These are phyloP conservation scores for Geophilus truncorum DNA, from an alignment of 2,888 invertebrate species.

Conservation along the genomic window DNA sequence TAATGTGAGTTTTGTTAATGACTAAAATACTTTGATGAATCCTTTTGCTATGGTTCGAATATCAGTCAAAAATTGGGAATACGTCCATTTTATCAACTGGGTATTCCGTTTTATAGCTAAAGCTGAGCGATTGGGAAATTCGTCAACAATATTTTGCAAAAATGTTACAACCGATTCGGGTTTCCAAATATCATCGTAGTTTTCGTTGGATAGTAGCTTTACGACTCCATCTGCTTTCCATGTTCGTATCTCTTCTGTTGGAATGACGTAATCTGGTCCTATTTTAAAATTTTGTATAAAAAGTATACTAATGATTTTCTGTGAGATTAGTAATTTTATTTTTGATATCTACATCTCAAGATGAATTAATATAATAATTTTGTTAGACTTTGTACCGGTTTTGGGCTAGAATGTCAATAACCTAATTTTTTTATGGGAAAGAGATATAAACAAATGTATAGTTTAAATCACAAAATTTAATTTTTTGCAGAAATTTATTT, in stretches of 20 bases:
- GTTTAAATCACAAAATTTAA: too few species aligned
- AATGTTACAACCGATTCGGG: not conserved
- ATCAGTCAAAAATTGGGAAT: not conserved
- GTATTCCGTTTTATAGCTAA: not conserved
- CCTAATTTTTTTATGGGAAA: too few species aligned
- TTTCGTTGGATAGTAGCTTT: not conserved
- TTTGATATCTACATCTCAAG: too few species aligned
- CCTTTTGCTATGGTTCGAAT: not conserved
- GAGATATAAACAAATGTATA: too few species aligned
- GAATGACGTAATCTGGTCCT: not conserved
- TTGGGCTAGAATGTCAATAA: too few species aligned
- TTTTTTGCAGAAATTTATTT: too few species aligned
- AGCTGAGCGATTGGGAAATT: not conserved
- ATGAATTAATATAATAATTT: too few species aligned
- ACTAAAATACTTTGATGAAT: not conserved
- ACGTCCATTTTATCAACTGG: not conserved
- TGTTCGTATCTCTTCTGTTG: not conserved
- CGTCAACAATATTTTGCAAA: not conserved
- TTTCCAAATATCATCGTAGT: not conserved
- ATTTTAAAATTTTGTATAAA: too few species aligned
- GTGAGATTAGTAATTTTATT: too few species aligned
- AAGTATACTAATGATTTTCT: too few species aligned
- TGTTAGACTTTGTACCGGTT: too few species aligned
- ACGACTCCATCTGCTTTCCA: not conserved
- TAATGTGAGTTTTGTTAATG: too few species aligned